phyloP scores from a whole-genome alignment of 2,888 invertebrate genomes.

The Caenorhabditis doughertyi region DNA sequence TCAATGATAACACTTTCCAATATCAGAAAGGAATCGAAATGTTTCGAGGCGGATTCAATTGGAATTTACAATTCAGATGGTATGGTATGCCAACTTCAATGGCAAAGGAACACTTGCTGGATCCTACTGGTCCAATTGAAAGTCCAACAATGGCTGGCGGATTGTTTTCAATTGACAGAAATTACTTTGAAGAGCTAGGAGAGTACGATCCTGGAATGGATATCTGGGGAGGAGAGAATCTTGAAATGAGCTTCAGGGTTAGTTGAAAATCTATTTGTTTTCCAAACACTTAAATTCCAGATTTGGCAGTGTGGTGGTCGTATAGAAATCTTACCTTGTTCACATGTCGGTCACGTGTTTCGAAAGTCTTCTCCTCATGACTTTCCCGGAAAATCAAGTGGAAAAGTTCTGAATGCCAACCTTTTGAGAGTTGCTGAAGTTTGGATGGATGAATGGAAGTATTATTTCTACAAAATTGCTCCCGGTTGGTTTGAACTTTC shows the following conservation, averaged over 20 bases:
- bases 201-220: slow-evolving; percentile 87
- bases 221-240: slow-evolving; percentile 98
- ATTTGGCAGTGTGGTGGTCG: slow-evolving; percentile 83
- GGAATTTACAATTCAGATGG: slow-evolving; percentile 93
- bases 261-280: background rate
- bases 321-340: slow-evolving; percentile 82
- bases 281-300: slow-evolving; percentile 53
- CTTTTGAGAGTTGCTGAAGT: slow-evolving; percentile 83
- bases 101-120: slow-evolving; percentile 83
- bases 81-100: slow-evolving; percentile 85
- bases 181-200: slow-evolving; percentile 92
- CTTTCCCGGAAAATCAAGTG: slow-evolving; percentile 84
- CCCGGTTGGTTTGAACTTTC: slow-evolving; percentile 50
- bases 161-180: slow-evolving; percentile 91
- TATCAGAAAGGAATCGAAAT: slow-evolving; percentile 94
- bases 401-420: slow-evolving; percentile 84
- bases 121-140: slow-evolving; percentile 87
- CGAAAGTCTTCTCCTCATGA: slow-evolving; percentile 84
- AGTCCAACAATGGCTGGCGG: slow-evolving; percentile 95
- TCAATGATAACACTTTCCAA: slow-evolving; percentile 95
- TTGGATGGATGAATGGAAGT: slow-evolving; percentile 85
- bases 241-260: slow-evolving; percentile 95
- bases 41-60: slow-evolving; percentile 98
- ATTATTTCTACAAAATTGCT: slow-evolving; percentile 82
- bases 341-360: slow-evolving; percentile 83